phyloP scores from a whole-genome alignment of 2,113 vertebrate genomes.

The Vidua macroura region DNA sequence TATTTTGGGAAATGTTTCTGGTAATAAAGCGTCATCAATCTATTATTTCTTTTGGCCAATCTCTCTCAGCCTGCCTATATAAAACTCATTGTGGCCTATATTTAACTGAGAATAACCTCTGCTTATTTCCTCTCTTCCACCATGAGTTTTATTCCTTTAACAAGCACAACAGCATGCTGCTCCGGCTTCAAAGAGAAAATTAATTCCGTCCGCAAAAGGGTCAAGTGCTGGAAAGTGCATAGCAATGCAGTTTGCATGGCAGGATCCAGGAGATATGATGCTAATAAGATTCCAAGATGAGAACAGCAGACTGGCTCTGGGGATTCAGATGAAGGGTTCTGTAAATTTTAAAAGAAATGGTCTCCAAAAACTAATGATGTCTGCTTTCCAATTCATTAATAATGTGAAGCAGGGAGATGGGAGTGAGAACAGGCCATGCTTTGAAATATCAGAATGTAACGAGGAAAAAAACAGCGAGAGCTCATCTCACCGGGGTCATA shows the following conservation, averaged over 20 bases:
- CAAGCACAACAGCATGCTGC: constrained; percentile 79
- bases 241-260: constrained; percentile 89
- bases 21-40: constrained; percentile 37
- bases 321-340: constrained; percentile 90
- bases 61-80: constrained; percentile 34
- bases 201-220: constrained; percentile 89
- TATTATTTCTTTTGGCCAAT: constrained; percentile 49
- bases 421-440: constrained; percentile 75
- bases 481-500: constrained; percentile 72
- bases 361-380: constrained; percentile 92
- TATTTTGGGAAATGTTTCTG: constrained; percentile 11
- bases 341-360: constrained; percentile 89
- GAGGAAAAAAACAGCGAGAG: constrained; percentile 73
- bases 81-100: constrained; percentile 23
- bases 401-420: constrained; percentile 84
- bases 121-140: constrained; percentile 63
- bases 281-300: constrained; percentile 93
- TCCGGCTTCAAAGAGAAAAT: constrained; percentile 82
- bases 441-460: constrained; percentile 81
- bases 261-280: constrained; percentile 86
- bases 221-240: constrained; percentile 92
- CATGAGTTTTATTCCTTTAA: constrained; percentile 80
- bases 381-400: constrained; percentile 89
- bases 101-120: constrained; percentile 66
- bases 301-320: constrained; percentile 83